phyloP scores from a whole-genome alignment of 1,140 invertebrate species.

The Lasaia peninsularis region DNA sequence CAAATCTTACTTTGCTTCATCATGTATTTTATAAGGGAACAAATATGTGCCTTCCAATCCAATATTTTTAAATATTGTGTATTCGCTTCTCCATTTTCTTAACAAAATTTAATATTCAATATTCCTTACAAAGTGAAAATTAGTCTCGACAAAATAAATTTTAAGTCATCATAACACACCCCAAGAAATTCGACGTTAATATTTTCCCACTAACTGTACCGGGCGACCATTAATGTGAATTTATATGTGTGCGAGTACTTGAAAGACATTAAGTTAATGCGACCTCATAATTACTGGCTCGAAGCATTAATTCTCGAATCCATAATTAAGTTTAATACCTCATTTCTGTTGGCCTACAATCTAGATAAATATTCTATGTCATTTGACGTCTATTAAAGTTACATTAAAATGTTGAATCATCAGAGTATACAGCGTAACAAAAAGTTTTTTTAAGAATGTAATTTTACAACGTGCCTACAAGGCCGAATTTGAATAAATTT shows the following conservation, averaged over 20 bases:
- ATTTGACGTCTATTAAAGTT: slow-evolving; percentile 63
- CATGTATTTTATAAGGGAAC: too few species aligned
- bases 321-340: slow-evolving; percentile 76
- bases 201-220: slow-evolving; percentile 41
- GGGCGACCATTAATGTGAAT: slow-evolving; percentile 41
- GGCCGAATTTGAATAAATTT: slow-evolving; percentile 32
- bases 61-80: too few species aligned
- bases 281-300: slow-evolving; percentile 73
- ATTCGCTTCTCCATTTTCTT: too few species aligned
- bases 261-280: slow-evolving; percentile 75
- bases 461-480: slow-evolving; percentile 26
- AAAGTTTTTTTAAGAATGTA: slow-evolving; percentile 32
- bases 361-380: slow-evolving; percentile 69
- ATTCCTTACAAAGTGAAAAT: too few species aligned
- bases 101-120: too few species aligned
- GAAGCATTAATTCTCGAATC: slow-evolving; percentile 73
- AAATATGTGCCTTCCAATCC: too few species aligned
- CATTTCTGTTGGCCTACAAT: slow-evolving; percentile 71
- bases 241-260: slow-evolving; percentile 50
- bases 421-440: slow-evolving; percentile 36
- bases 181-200: slow-evolving; percentile 16
- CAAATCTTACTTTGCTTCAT: too few species aligned
- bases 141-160: not conserved
- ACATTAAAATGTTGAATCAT: slow-evolving; percentile 61
- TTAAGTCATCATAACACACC: not conserved